Base-by-base conservation (phyloP, 2,888 invertebrate genomes). In the Acleris literana region DNA sequence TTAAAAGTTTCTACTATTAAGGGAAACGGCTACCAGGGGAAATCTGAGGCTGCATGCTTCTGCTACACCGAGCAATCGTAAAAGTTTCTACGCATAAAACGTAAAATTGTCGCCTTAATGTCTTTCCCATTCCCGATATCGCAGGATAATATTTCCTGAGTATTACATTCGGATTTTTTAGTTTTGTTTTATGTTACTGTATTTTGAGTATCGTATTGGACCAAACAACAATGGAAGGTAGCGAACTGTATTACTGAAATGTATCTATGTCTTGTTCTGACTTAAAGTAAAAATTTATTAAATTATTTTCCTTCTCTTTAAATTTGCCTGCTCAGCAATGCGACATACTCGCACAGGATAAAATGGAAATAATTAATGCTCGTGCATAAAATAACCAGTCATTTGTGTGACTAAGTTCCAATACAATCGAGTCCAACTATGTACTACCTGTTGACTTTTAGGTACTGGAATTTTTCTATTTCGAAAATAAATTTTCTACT, bases 21-120 rank as follows among this genome's bases (percentile, higher is more conserved):
- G 76, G 72, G 53, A 52, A 69, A 75, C 73, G 78, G 76, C 77
- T 78, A 83, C 77, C 88, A 69, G 69, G 88, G 90, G 89, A 89
- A 89, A 87, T 88, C 85, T 83, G 73, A 68, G 67, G 68, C 54
- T 56, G 60, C 67, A 51, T 63, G 60, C 51, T 61, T 25, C 54
- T 44, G 54, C 54, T 60, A 13, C 43, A 49, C 43, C 54, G 54
- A 60, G 60, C 74, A 74, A 69, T 74, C 75, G 74, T 75, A 72
- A 76, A 79, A 76, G 69, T 75, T 73, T 64, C 46, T 68, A 63
- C 59, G 55, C 59, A 60, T 68, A 65, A 65, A 68, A 58, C 52
- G 61, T 39, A 54, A 68, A 58, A 62, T 68, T 65, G 65, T 64
- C 61, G 16, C 33, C 43, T 64, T 68, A 57, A 68, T 68, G 44